Evolutionary conservation across 2,797 vertebrate genomes (phyloP).

Genomic region (Urosaurus nigricauda): DNA sequence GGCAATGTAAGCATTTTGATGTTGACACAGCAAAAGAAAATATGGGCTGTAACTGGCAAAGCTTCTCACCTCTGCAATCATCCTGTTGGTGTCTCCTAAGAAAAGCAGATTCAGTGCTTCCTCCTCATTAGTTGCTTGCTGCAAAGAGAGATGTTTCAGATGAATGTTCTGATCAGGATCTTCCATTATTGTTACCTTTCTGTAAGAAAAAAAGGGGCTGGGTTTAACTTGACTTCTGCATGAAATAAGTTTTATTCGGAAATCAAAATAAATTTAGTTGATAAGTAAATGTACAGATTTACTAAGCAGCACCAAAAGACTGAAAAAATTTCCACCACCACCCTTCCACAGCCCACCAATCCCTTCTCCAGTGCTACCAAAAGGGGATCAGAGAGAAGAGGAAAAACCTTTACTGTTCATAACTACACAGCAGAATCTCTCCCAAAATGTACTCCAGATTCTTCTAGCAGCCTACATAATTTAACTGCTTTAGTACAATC

Average conservation of each 20-base stretch:
- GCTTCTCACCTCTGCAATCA: constrained; percentile 93
- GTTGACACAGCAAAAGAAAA: neutral
- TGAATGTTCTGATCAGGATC: constrained; percentile 96
- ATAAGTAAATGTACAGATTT: neutral
- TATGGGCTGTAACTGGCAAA: neutral
- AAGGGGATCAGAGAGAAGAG: neutral
- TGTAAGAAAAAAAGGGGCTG: constrained; percentile 59
- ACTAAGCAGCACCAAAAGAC: no score
- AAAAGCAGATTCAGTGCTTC: constrained; percentile 96
- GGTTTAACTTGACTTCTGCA: constrained; percentile 30
- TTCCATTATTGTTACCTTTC: constrained; percentile 93
- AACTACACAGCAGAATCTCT: neutral
- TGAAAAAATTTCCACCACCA: neutral
- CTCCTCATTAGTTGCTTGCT: constrained; percentile 90
- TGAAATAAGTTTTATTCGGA: neutral
- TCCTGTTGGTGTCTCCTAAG: constrained; percentile 96
- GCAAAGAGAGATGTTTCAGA: constrained; percentile 93
- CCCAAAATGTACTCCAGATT: neutral
- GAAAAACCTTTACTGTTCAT: neutral
- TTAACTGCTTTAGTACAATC: neutral
- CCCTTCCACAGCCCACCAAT: neutral
- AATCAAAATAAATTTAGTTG: neutral
- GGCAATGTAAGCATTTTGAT: constrained; percentile 28
- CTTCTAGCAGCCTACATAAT: neutral
- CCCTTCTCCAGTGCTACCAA: neutral